phyloP scores from a whole-genome alignment of 2,888 invertebrate species.

The Hemicrepidius hirtus region DNA sequence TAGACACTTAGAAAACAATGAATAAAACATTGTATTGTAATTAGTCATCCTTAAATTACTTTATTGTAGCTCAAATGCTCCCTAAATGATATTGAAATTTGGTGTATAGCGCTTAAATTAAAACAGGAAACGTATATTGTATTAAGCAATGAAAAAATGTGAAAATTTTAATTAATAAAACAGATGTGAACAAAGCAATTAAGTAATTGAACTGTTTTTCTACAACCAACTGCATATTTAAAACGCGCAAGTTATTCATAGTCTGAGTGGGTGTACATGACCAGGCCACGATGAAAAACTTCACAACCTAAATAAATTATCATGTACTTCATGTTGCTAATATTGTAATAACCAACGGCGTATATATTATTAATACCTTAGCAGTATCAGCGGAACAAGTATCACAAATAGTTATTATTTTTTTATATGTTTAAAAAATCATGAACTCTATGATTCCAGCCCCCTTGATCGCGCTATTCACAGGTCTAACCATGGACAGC shows the following conservation, averaged over 20 bases:
- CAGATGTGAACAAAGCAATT: slow-evolving; percentile 30
- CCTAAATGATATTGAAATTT: slow-evolving; percentile 14
- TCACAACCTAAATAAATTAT: too few relatives aligned
- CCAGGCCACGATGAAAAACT: too few relatives aligned
- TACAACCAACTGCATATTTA: slow-evolving; percentile 5
- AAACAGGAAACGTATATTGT: slow-evolving; percentile 9
- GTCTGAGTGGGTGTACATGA: neutral
- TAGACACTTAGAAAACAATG: slow-evolving; percentile 25
- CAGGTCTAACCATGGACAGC: too few relatives aligned
- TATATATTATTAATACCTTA: too few relatives aligned
- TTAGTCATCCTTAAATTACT: slow-evolving; percentile 38
- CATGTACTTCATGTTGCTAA: too few relatives aligned
- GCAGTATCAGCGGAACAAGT: too few relatives aligned
- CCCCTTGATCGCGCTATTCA: too few relatives aligned
- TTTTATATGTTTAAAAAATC: too few relatives aligned
- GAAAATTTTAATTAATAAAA: slow-evolving; percentile 24
- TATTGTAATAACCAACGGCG: too few relatives aligned
- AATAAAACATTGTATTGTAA: slow-evolving; percentile 41
- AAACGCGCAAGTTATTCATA: slow-evolving; percentile 5
- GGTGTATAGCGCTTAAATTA: neutral
- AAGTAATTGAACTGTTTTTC: slow-evolving; percentile 33
- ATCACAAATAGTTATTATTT: too few relatives aligned
- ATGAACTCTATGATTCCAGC: too few relatives aligned
- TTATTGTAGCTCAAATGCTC: slow-evolving; percentile 12
- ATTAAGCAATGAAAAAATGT: slow-evolving; percentile 8